A percentile compares a stretch with the other conserved stretches of the same genome.
These are phyloP conservation scores for Pogonomyrmex californicus DNA, from an alignment of 1,140 invertebrate species.

Conservation along the genomic window DNA sequence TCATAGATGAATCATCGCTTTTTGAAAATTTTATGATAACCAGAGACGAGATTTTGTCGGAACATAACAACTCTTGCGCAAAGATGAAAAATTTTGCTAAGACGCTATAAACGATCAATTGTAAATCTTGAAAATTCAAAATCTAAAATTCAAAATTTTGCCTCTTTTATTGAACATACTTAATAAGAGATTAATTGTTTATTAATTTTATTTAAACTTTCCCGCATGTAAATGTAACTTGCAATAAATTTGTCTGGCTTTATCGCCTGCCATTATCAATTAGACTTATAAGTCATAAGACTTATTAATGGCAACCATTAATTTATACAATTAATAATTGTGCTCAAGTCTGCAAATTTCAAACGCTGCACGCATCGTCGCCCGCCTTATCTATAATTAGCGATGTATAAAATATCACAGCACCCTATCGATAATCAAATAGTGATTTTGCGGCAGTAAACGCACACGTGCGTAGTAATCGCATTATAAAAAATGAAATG, in stretches of 20 bases:
- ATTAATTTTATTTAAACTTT: background rate
- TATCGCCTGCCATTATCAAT: background rate
- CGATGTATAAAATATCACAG: constrained; percentile 44
- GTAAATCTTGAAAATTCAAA: too few species aligned
- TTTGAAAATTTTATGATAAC: background rate
- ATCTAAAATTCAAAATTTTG: background rate
- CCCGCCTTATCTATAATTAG: constrained; percentile 30
- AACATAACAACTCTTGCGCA: constrained; percentile 16
- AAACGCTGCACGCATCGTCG: constrained; percentile 15
- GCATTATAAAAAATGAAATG: constrained; percentile 37
- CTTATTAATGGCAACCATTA: constrained; percentile 44
- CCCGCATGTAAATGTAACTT: background rate
- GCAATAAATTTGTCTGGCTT: constrained; percentile 11
- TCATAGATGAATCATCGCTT: background rate
- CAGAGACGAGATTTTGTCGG: background rate
- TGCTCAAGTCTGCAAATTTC: constrained; percentile 31
- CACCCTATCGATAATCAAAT: constrained; percentile 50
- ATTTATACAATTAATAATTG: constrained; percentile 50
- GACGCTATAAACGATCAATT: background rate
- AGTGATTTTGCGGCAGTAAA: constrained; percentile 29
- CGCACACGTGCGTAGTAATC: constrained; percentile 44
- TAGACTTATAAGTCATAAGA: background rate
- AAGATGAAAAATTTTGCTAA: background rate
- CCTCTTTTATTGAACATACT: background rate
- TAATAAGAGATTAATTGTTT: background rate